These are phyloP conservation scores for Ceraclea dissimilis DNA, from an alignment of 2,888 invertebrate species.

Conservation along the genomic window DNA sequence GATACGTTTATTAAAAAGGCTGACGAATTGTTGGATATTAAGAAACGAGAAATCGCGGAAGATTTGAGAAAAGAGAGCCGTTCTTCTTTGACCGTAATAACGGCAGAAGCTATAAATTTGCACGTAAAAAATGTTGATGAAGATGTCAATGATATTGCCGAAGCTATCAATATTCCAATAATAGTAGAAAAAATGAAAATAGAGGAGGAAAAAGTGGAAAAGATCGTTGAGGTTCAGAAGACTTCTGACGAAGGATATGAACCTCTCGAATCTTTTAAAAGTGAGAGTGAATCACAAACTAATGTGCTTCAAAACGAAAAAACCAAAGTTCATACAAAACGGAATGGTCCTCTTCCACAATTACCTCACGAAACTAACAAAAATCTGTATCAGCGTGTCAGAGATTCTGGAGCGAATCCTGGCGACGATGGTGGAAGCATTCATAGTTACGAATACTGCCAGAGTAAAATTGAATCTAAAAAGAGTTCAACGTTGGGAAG, in stretches of 20 bases:
- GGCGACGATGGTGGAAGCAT: conserved; percentile 46
- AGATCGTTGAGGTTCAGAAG: conserved; percentile 20
- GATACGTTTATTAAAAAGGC: conserved; percentile 26
- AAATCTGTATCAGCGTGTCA: conserved; percentile 43
- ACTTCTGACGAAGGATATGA: conserved; percentile 43
- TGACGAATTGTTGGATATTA: conserved; percentile 25
- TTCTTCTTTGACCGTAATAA: not conserved
- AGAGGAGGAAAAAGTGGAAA: conserved; percentile 25
- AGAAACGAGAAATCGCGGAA: conserved; percentile 24
- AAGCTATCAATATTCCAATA: conserved; percentile 18
- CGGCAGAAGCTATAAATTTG: conserved; percentile 18
- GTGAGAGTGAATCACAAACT: conserved; percentile 2
- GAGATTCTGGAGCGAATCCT: conserved; percentile 45
- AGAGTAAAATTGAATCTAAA: conserved; percentile 37
- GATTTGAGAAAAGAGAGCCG: conserved; percentile 19
- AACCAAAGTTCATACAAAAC: conserved; percentile 30
- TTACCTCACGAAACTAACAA: conserved; percentile 39
- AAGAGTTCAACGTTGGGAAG: conserved; percentile 43
- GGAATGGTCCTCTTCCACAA: conserved; percentile 46
- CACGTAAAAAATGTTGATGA: conserved; percentile 38
- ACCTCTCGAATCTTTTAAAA: conserved; percentile 37
- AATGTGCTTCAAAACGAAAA: not conserved
- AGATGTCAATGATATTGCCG: conserved; percentile 38
- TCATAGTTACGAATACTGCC: conserved; percentile 49
- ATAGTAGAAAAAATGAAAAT: conserved; percentile 11